phyloP scores from a whole-genome alignment of 2,113 vertebrate genomes.

The Leptobrachium ailaonicum region DNA sequence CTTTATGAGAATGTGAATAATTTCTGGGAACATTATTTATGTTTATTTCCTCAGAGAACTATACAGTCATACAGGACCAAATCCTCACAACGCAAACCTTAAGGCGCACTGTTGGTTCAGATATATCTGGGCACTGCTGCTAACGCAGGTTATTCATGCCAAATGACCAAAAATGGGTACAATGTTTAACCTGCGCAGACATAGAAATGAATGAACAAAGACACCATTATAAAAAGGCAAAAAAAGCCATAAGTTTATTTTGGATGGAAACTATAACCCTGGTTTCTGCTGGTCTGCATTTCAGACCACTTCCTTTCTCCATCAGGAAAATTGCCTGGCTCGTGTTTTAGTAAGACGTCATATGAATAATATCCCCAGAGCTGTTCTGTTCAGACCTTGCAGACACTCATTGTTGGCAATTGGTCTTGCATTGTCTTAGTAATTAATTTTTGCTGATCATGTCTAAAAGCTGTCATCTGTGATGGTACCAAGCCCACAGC shows the following conservation, averaged over 20 bases:
- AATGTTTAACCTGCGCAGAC: constrained; percentile 34
- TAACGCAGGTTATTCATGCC: constrained; percentile 24
- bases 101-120: constrained; percentile 16
- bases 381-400: constrained; percentile 19
- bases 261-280: constrained; percentile 37
- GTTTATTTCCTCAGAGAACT: background rate
- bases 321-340: constrained; percentile 26
- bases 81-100: background rate
- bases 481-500: background rate
- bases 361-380: constrained; percentile 19
- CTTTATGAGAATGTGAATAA: background rate
- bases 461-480: background rate
- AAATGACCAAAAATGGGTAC: constrained; percentile 47
- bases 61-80: background rate
- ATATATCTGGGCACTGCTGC: constrained; percentile 42
- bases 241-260: constrained; percentile 19
- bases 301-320: constrained; percentile 35
- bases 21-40: constrained; percentile 21
- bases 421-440: background rate
- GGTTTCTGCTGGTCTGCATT: constrained; percentile 42
- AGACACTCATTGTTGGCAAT: background rate
- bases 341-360: constrained; percentile 16
- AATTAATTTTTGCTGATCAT: background rate
- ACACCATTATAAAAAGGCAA: constrained; percentile 28
- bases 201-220: constrained; percentile 48